A percentile compares a stretch with the other conserved stretches of the same genome.
phyloP scores from a whole-genome alignment of 2,888 invertebrate species.

The Leucophenga maculata region DNA sequence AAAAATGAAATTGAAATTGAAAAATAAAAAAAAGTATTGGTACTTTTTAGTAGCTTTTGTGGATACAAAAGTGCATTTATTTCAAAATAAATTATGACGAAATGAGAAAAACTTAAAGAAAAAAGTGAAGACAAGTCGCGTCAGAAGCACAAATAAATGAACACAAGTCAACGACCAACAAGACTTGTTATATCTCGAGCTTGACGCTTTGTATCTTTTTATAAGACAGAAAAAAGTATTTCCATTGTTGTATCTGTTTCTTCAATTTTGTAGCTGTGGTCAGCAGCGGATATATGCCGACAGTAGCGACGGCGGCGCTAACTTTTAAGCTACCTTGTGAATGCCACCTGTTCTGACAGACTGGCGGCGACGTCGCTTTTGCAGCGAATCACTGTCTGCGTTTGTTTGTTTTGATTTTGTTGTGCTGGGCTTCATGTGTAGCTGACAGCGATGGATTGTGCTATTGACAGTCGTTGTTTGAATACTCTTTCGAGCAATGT shows the following conservation, averaged over 20 bases:
- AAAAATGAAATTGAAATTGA: not conserved
- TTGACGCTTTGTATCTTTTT: not conserved
- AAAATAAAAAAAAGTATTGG: not conserved
- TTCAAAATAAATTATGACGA: not conserved
- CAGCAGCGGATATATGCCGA: not conserved
- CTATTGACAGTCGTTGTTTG: not conserved
- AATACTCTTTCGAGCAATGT: too few species aligned
- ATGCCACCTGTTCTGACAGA: slow-evolving; percentile 13
- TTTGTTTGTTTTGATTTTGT: not conserved
- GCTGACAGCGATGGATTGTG: not conserved
- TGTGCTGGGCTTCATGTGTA: not conserved
- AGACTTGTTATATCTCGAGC: not conserved
- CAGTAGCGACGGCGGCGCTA: slow-evolving; percentile 7
- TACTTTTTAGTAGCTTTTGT: too few species aligned
- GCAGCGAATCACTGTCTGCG: not conserved
- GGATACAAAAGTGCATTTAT: not conserved
- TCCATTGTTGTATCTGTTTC: not conserved
- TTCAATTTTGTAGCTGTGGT: not conserved
- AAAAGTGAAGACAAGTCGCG: slow-evolving; percentile 19
- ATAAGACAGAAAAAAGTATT: not conserved
- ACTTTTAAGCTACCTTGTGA: slow-evolving; percentile 20
- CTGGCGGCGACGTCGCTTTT: slow-evolving; percentile 31
- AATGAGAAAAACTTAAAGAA: not conserved
- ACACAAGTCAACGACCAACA: slow-evolving; percentile 13
- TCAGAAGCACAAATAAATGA: not conserved